phyloP scores from a whole-genome alignment of 2,797 vertebrate species.

The Microcaecilia unicolor region DNA sequence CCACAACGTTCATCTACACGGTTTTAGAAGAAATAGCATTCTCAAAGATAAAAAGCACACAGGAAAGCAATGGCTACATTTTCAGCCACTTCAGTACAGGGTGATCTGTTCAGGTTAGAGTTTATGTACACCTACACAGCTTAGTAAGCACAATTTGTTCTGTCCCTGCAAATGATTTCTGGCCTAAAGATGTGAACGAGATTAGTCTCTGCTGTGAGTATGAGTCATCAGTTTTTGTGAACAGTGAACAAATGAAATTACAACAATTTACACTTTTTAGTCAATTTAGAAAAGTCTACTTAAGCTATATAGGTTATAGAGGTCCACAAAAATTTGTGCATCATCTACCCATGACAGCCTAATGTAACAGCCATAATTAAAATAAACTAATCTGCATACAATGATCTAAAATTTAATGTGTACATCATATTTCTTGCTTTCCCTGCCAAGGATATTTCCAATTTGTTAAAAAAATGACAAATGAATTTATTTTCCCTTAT shows the following conservation, averaged over 20 bases:
- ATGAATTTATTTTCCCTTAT: too few species aligned
- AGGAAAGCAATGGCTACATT: too few species aligned
- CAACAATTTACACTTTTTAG: constrained; percentile 1
- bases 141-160: constrained; percentile 13
- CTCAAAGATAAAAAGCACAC: too few species aligned
- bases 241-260: neutral
- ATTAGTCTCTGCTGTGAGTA: constrained; percentile 2
- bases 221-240: neutral
- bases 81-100: constrained; percentile 12
- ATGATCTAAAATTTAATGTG: constrained; percentile 3
- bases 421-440: constrained; percentile 10
- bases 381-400: too few species aligned
- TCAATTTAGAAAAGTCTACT: constrained; percentile 8
- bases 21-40: too few species aligned
- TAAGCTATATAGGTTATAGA: too few species aligned
- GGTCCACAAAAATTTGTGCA: constrained; percentile 5
- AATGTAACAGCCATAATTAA: constrained; percentile 13
- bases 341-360: constrained; percentile 3
- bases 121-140: constrained; percentile 16
- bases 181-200: constrained; percentile 14
- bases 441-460: constrained; percentile 2
- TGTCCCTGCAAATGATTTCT: constrained; percentile 14
- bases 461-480: constrained; percentile 16
- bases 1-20: too few species aligned
- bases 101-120: constrained; percentile 29